Conservation (phyloP, 2,113 vertebrate species). For the Opisthocomus hoazin region DNA sequence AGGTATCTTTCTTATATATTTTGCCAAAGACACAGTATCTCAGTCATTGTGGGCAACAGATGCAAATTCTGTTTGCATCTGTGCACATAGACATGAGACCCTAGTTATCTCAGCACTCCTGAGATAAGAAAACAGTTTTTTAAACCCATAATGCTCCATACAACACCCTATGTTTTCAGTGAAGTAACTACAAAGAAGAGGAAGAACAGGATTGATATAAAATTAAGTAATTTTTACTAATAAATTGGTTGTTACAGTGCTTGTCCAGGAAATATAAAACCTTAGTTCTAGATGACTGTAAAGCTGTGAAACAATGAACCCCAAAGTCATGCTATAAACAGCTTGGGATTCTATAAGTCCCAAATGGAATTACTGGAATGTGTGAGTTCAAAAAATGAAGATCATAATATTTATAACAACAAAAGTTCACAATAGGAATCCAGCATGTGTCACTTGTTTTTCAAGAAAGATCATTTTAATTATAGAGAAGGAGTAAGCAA, state of each 20-base stretch:
- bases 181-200: not conserved
- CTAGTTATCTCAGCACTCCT: not conserved
- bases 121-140: not conserved
- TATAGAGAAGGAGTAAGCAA: not conserved
- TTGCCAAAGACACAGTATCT: not conserved
- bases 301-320: not conserved
- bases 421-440: not conserved
- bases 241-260: not conserved
- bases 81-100: not conserved
- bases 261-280: not conserved
- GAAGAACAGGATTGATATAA: not conserved
- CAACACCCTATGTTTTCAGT: not conserved
- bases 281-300: not conserved
- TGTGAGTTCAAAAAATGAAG: not conserved
- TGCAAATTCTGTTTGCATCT: not conserved
- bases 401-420: not conserved
- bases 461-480: not conserved
- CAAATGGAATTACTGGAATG: not conserved
- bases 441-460: not conserved
- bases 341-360: not conserved
- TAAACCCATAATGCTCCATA: not conserved
- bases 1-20: not conserved
- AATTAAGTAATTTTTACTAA: not conserved
- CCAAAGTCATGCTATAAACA: not conserved
- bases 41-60: not conserved